Evolutionary conservation across 2,888 invertebrate species (phyloP).

Genomic region (Heliconius cydno): DNA sequence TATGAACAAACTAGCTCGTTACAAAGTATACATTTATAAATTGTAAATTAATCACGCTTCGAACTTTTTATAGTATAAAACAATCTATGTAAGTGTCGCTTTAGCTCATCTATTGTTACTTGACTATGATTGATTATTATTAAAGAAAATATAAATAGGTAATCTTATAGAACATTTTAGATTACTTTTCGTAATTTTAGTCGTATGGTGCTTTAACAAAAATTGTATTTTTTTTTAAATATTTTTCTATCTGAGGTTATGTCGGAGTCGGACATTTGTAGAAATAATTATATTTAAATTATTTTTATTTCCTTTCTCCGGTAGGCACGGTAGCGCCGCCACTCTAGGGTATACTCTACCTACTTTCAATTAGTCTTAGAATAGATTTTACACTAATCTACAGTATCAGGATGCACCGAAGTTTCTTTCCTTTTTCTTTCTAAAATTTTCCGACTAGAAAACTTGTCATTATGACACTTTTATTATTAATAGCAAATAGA

Average conservation of each 20-base stretch:
- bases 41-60: background rate
- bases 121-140: background rate
- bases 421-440: too few species aligned
- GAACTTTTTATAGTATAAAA: constrained; percentile 2
- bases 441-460: too few species aligned
- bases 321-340: too few species aligned
- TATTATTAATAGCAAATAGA: background rate
- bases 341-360: too few species aligned
- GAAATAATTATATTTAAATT: too few species aligned
- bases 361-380: too few species aligned
- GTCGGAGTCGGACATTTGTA: too few species aligned
- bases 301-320: too few species aligned
- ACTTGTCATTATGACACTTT: background rate
- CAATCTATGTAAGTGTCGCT: background rate
- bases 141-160: background rate
- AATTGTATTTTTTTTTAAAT: background rate
- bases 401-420: too few species aligned
- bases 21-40: background rate
- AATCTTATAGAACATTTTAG: background rate
- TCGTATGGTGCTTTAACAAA: background rate
- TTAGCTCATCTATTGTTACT: constrained; percentile 1
- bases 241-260: background rate
- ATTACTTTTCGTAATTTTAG: background rate
- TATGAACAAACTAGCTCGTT: background rate
- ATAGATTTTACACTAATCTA: too few species aligned